A percentile compares a stretch with the other conserved stretches of the same genome.
These are phyloP conservation scores for Enteromius paludinosus DNA, from an alignment of 2,797 vertebrate species.

Conservation along the genomic window DNA sequence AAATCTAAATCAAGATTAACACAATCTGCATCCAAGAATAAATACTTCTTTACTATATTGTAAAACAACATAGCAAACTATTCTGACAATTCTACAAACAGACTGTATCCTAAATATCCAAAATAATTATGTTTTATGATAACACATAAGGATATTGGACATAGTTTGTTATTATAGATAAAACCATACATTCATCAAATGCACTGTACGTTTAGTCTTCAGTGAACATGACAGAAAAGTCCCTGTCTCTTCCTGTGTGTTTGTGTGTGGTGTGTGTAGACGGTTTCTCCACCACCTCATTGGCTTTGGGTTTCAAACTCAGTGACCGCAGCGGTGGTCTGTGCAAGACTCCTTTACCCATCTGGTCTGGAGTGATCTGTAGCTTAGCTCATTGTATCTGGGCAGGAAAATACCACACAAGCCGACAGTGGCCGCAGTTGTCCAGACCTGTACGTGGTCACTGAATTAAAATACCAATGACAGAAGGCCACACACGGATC, in stretches of 20 bases:
- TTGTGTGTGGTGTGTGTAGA: slow-evolving; percentile 27
- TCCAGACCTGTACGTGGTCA: slow-evolving; percentile 5
- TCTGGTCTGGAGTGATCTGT: slow-evolving; percentile 43
- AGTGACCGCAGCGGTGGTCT: slow-evolving; percentile 68
- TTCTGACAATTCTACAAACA: not conserved
- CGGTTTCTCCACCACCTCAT: slow-evolving; percentile 51
- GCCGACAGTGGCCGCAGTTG: slow-evolving; percentile 43
- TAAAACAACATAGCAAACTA: not conserved
- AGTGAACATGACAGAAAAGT: slow-evolving; percentile 11
- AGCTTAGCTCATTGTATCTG: slow-evolving; percentile 48
- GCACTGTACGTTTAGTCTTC: not conserved
- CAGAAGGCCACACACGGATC: slow-evolving; percentile 18
- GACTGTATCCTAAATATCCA: not conserved
- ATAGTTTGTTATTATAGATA: not conserved
- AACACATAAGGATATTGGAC: not conserved
- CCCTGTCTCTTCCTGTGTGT: slow-evolving; percentile 23
- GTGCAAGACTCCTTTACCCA: slow-evolving; percentile 17
- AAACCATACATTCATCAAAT: not conserved
- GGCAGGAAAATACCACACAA: slow-evolving; percentile 44
- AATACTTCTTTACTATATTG: not conserved
- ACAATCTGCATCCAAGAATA: not conserved
- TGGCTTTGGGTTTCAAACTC: slow-evolving; percentile 73
- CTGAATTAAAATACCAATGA: slow-evolving; percentile 26
- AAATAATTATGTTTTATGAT: not conserved
- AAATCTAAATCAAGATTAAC: not conserved